Percentiles rank a stretch among this genome's conserved stretches.
Evolutionary conservation across 2,888 invertebrate genomes (phyloP).

Genomic region (Chalcis sispes): DNA sequence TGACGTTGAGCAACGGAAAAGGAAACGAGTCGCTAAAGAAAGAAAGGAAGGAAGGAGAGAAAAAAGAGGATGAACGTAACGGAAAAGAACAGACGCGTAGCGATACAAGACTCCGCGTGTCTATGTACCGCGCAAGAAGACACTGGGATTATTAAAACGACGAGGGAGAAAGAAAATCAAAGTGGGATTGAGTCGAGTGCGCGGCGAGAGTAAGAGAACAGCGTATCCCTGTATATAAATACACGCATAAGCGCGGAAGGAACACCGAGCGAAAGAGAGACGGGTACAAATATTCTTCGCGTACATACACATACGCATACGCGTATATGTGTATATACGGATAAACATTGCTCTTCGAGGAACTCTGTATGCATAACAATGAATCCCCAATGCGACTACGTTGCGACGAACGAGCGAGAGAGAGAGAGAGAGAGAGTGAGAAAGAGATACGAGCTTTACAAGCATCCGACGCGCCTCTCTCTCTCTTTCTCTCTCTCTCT

Average conservation of each 20-base stretch:
- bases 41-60: too few species aligned
- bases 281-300: conserved; percentile 33
- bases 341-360: conserved; percentile 57
- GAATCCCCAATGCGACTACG: conserved; percentile 52
- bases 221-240: too few species aligned
- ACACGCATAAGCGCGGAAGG: too few species aligned
- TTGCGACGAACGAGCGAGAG: conserved; percentile 1
- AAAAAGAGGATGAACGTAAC: too few species aligned
- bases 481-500: conserved; percentile 21
- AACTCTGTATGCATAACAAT: conserved; percentile 58
- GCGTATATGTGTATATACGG: conserved; percentile 23
- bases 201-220: conserved; percentile 5
- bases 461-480: conserved; percentile 40
- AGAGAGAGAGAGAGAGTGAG: conserved; percentile 1
- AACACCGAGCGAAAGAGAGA: conserved; percentile 8
- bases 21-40: too few species aligned
- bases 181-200: conserved; percentile 26
- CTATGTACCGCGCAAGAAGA: too few species aligned
- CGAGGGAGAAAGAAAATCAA: conserved; percentile 36
- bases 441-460: conserved; percentile 34
- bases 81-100: too few species aligned
- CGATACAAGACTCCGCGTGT: too few species aligned
- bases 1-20: too few species aligned
- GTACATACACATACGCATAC: background rate
- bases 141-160: too few species aligned